Evolutionary conservation across 1,140 invertebrate genomes (phyloP).

Genomic region (Schmidtea mediterranea): DNA sequence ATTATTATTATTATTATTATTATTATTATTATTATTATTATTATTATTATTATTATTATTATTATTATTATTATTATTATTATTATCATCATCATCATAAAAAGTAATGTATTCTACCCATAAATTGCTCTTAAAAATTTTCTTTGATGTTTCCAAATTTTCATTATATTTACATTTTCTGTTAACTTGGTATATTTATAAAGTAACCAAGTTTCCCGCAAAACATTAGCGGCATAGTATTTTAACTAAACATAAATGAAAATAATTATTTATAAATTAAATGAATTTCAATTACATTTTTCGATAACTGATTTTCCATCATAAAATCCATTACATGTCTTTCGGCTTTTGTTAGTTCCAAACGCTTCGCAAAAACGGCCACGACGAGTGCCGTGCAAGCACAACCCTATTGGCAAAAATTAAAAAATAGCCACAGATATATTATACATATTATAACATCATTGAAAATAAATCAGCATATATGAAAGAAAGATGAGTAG

Average conservation of each 20-base stretch:
- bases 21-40: too few relatives aligned
- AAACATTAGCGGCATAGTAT: constrained; percentile 93
- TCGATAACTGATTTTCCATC: constrained; percentile 99
- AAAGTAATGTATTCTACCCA: too few relatives aligned
- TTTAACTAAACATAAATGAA: constrained; percentile 41
- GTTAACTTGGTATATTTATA: constrained; percentile 96
- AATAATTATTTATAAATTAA: neutral
- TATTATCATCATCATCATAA: too few relatives aligned
- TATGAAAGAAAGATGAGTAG: too few relatives aligned
- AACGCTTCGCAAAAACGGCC: constrained; percentile 49
- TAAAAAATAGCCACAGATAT: too few relatives aligned
- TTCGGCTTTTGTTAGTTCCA: constrained; percentile 91
- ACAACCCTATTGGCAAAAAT: constrained; percentile 54
- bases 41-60: too few relatives aligned
- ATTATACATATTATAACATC: too few relatives aligned
- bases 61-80: too few relatives aligned
- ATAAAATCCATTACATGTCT: constrained; percentile 99
- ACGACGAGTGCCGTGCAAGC: constrained; percentile 38
- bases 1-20: too few relatives aligned
- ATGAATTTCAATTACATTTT: constrained; percentile 47
- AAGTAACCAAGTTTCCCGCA: constrained; percentile 97
- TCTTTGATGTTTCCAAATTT: constrained; percentile 84
- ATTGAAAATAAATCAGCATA: too few relatives aligned
- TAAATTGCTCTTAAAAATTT: constrained; percentile 98
- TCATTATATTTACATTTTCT: constrained; percentile 72